Percentiles rank a stretch among this genome's conserved stretches.
Conservation (phyloP, 2,113 vertebrate species). For the Prunella himalayana region DNA sequence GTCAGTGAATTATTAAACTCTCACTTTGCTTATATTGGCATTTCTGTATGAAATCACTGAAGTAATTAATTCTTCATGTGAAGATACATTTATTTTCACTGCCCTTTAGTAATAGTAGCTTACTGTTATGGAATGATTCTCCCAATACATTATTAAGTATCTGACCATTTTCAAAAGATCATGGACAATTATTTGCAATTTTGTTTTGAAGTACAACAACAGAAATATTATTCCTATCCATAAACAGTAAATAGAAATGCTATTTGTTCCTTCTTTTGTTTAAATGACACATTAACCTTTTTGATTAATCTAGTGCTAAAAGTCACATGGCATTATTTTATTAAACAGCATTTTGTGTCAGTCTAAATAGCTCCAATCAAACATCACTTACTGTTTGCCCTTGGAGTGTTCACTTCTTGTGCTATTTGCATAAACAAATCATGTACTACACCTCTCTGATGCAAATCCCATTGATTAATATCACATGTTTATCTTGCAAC, state of each 20-base stretch:
- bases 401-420: conserved; percentile 19
- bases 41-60: neutral
- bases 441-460: conserved; percentile 4
- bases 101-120: neutral
- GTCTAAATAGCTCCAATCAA: conserved; percentile 42
- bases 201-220: neutral
- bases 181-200: neutral
- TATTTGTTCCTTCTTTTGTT: neutral
- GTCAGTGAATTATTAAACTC: neutral
- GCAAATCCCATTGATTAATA: conserved; percentile 42
- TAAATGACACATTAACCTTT: neutral
- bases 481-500: conserved; percentile 5
- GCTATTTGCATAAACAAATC: conserved; percentile 55
- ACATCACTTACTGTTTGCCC: conserved; percentile 31
- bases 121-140: neutral
- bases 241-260: neutral
- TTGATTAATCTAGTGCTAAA: neutral
- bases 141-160: neutral
- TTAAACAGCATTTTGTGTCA: neutral
- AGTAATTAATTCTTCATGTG: neutral
- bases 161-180: neutral
- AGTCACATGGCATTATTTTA: conserved; percentile 25
- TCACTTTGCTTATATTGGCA: neutral
- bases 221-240: neutral
- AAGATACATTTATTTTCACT: neutral